Base-by-base conservation (phyloP, 2,888 invertebrate species). In the Apomyelois bistriatella region DNA sequence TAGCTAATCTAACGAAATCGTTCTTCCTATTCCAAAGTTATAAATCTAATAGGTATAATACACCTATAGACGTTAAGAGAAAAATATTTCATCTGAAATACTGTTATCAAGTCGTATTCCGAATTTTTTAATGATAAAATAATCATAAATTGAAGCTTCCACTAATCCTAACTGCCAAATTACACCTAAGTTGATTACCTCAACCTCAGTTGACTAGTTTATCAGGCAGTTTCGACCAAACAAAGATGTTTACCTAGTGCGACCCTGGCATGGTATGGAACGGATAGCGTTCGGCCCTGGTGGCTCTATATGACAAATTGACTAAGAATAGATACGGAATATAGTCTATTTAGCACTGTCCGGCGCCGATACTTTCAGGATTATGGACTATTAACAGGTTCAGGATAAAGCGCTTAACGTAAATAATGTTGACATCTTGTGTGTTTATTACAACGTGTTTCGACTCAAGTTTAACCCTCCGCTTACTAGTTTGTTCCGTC, bases 241-340 rank as follows among this genome's bases (percentile, higher is more conserved):
- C 54, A 56, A 56, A 52, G 49, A 51, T 59, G 56, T 61, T 60
- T 63, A 58, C 58, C 36, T 28, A 48, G 42, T 55, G 42, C 52
- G 49, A 47, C 47, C 51, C 57, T 57, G 48, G 35, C 36, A 42
- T 32, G 9, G 43, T 38, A 43, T 38, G 13, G 37, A 37, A 55
- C 53, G 28, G 55, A 47, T 53, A 38, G 57, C 51, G 53, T 49
- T 22, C 51, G 48, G 52, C 57, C 56, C 58, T 54, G 57, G 57
- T 50, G 42, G 52, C 42, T 58, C 59, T 37, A 60, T 69, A 66
- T 69, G 67, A 69, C 68, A 71, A 71, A 69, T 69, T 68, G 59
- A 52, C 68, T 65, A 66, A 70, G 70, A 79, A 76, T 78, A 76
- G 74, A 53, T 50, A 62, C 64, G 58, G 53, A 52, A 57, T 54